phyloP scores from a whole-genome alignment of 2,797 vertebrate genomes.

The Centropyge bicolor region DNA sequence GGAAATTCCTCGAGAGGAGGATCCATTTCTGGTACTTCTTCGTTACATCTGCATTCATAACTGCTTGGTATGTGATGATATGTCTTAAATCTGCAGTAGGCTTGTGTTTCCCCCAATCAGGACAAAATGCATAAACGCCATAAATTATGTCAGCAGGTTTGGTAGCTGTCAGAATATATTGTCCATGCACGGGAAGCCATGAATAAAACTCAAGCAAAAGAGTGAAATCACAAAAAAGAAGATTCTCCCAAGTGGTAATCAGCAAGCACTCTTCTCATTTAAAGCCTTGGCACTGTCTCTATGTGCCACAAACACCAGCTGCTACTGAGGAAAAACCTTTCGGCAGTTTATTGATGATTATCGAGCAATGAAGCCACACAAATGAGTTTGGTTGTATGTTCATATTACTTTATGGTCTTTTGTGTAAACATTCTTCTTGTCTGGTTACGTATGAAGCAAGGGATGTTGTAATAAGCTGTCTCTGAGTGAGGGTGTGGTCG shows the following conservation, averaged over 20 bases:
- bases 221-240: background rate
- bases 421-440: background rate
- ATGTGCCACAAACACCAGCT: slow-evolving; percentile 10
- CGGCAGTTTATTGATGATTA: background rate
- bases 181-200: background rate
- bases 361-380: background rate
- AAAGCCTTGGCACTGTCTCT: slow-evolving; percentile 13
- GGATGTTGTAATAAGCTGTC: background rate
- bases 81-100: background rate
- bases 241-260: background rate
- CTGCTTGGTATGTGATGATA: background rate
- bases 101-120: background rate
- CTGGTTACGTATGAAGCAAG: background rate
- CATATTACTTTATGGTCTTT: background rate
- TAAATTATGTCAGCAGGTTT: background rate
- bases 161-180: background rate
- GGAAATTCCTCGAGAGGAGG: background rate
- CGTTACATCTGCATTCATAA: background rate
- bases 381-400: background rate
- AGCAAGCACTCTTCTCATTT: background rate
- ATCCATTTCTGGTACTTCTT: background rate
- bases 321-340: too few species aligned
- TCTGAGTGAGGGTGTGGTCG: slow-evolving; percentile 3
- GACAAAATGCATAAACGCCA: background rate
- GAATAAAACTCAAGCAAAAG: background rate